Conservation (phyloP, 2,888 invertebrate species). For the Drosophila greeni region DNA sequence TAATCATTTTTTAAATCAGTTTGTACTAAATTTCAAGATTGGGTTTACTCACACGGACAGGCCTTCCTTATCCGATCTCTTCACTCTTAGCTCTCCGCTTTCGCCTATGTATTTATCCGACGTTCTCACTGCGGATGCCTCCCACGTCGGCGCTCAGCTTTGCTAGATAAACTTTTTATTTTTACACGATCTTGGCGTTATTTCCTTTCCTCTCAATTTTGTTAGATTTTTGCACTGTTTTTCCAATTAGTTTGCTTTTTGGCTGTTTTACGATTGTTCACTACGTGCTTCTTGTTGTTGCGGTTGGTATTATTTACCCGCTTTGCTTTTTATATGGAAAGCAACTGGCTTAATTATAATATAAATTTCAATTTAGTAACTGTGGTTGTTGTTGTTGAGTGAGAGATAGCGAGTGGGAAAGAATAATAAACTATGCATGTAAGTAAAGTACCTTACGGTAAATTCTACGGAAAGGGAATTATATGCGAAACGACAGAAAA, state of each 20-base stretch:
- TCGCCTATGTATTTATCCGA: constrained; percentile 11
- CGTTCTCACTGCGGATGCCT: constrained; percentile 34
- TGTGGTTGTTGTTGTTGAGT: constrained; percentile 8
- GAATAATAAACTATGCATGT: constrained; percentile 21
- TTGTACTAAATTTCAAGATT: not conserved
- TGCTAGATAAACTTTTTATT: constrained; percentile 52
- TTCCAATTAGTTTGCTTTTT: constrained; percentile 49
- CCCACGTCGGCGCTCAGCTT: constrained; percentile 52
- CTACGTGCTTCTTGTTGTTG: constrained; percentile 42
- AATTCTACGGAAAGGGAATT: constrained; percentile 38
- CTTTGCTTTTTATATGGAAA: constrained; percentile 28
- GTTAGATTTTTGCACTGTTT: constrained; percentile 51
- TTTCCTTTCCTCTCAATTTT: constrained; percentile 22
- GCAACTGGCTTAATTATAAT: constrained; percentile 36
- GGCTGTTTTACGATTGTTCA: constrained; percentile 60
- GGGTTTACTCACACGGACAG: constrained; percentile 52
- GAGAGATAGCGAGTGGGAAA: constrained; percentile 26
- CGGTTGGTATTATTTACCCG: constrained; percentile 49
- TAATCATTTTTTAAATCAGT: not conserved
- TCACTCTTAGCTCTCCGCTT: constrained; percentile 1
- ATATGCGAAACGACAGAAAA: constrained; percentile 4
- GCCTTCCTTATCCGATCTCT: constrained; percentile 44
- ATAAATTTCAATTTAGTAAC: constrained; percentile 11
- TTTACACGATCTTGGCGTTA: constrained; percentile 28
- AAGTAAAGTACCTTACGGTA: constrained; percentile 46